A percentile compares a stretch with the other conserved stretches of the same genome.
Evolutionary conservation across 2,888 invertebrate genomes (phyloP).

Genomic region (Macrophya annulata): DNA sequence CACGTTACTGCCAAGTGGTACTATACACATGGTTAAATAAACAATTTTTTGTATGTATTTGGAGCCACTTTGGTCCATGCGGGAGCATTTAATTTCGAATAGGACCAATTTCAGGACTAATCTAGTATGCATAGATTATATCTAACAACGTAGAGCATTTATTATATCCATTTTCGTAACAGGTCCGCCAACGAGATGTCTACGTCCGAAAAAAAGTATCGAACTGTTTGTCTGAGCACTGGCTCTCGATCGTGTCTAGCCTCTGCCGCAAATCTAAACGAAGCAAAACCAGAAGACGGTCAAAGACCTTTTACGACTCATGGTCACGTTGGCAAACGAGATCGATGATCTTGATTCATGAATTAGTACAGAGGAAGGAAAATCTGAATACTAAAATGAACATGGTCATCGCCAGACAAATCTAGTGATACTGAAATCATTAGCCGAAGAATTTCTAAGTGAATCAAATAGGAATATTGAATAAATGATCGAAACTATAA

Average conservation of each 20-base stretch:
- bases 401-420: not conserved
- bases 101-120: no score
- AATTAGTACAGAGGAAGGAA: not conserved
- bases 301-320: not conserved
- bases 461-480: not conserved
- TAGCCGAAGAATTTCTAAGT: not conserved
- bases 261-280: not conserved
- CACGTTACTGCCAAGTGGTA: not conserved
- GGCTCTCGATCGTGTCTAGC: not conserved
- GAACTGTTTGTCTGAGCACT: not conserved
- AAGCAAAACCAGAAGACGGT: not conserved
- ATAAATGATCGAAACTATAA: not conserved
- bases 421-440: not conserved
- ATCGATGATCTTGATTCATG: not conserved
- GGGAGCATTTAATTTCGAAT: no score
- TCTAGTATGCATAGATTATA: not conserved
- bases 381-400: not conserved
- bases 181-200: not conserved
- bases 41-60: not conserved
- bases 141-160: not conserved
- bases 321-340: not conserved
- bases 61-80: no score
- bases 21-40: not conserved
- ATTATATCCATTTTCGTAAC: not conserved
- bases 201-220: not conserved